Evolutionary conservation across 2,888 invertebrate genomes (phyloP), one percentile per base, ranked within the genome.

Genomic region (Cerceris rybyensis): DNA sequence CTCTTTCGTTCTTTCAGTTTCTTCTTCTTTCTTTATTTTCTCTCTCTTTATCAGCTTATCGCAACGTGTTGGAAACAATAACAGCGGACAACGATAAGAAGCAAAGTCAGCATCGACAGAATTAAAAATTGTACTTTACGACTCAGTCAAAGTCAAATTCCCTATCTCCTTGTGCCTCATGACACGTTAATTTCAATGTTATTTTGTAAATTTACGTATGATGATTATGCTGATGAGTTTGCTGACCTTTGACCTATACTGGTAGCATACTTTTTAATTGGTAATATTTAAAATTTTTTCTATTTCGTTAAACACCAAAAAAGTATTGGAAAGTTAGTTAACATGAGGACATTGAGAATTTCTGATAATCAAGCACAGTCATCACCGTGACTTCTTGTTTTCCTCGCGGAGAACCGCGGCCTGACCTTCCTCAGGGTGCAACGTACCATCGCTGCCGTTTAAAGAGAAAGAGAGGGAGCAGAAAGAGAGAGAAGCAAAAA

Each of bases 1-100:
- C 28, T 28, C 28, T 28, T 4, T 28, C 28, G 1, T 28, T 4
- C 28, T 28, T 28, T 28, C 28, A 28, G 28, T 28, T 28, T 28
- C 28, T 28, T 28, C 2, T 28, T 28, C 28, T 28, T 4, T 28
- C 28, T 28, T 28, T 4, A 2, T 28, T 28, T 28, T 28, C 28
- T 28, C 28, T 28, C 28, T 28, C 28, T 28, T 28, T 28, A 28
- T 28, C 28, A 16, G 68, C 75, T 83, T 76, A 81, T 81, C 80
- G n/a, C 66, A 74, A 80, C 66, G 59, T 65, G 68, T 75, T 58
- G 7, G 50, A 57, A 64, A 69, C 78, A 81, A 75, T 72, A 76
- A 73, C 66, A 80, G 69, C 69, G 28, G 59, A 49, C 63, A 52
- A 55, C 66, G 74, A 70, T 65, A 74, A 67, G 28, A 17, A 28